These are phyloP conservation scores for Micropoecilia bifurca DNA, from an alignment of 2,797 vertebrate species.

Conservation along the genomic window DNA sequence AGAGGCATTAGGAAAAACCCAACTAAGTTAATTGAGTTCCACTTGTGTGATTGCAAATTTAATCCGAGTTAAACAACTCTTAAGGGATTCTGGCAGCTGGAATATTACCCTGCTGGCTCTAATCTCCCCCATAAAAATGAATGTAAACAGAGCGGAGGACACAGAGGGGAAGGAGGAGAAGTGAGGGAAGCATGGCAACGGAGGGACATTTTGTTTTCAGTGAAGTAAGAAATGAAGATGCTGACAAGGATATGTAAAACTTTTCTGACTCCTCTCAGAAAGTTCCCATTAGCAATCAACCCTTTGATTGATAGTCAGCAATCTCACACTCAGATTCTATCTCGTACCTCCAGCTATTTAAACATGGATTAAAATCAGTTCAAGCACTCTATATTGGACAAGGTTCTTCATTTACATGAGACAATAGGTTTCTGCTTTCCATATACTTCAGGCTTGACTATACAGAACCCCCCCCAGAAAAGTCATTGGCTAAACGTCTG, in stretches of 20 bases:
- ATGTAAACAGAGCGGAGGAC: not conserved
- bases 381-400: not conserved
- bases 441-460: not conserved
- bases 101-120: slow-evolving; percentile 10
- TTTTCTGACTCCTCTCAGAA: not conserved
- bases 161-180: not conserved
- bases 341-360: not conserved
- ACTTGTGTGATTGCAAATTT: slow-evolving; percentile 50
- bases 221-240: not conserved
- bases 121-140: not conserved
- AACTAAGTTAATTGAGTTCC: slow-evolving; percentile 46
- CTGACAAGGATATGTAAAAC: not conserved
- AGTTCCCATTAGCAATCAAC: not conserved
- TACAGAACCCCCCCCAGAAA: no score
- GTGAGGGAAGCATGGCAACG: not conserved
- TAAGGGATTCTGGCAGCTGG: slow-evolving; percentile 41
- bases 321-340: not conserved
- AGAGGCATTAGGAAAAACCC: not conserved
- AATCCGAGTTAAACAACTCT: slow-evolving; percentile 47
- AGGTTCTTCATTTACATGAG: not conserved
- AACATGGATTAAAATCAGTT: not conserved
- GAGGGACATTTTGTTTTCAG: not conserved
- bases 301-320: not conserved
- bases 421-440: not conserved
- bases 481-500: not conserved